Base-by-base conservation (phyloP, 2,113 vertebrate genomes). In the Balaenoptera acutorostrata region DNA sequence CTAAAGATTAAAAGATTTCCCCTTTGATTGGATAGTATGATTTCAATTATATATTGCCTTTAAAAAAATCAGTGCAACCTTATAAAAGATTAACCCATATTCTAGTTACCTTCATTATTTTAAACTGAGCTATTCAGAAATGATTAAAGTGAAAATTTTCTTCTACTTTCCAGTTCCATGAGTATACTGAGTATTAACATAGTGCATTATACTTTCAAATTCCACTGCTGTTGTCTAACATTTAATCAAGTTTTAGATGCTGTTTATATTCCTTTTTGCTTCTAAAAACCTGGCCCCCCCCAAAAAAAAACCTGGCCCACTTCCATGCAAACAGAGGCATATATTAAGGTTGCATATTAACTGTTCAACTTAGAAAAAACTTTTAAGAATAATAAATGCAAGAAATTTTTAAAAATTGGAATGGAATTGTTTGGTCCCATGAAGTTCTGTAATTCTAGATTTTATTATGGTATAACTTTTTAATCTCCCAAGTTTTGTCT, bases 351-450 rank as follows among this genome's bases (percentile, higher is more conserved):
- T 97, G 88, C 14, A 66, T 55, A 96, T 77, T 81, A 78, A 85
- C 55, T 95, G 74, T 63, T 97, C 93, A 96, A 97, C 92, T 88
- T 96, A 66, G 89, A 75, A 88, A 95, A 93, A 97, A 78, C 15
- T 91, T 83, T n/a, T 7, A 0, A 39, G n/a, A 94, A 94, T 87
- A 98, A 90, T 96, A 83, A 97, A 96, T 84, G 66, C 23, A 92
- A 91, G 80, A 97, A 86, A 83, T 96, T 97, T 95, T 95, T 90
- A 68, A 94, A 97, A 98, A 97, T 93, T 98, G 97, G 97, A 98
- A 98, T 97, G 98, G 98, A 98, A 98, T 94, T 97, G 96, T 97
- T 99, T 99, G 99, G 98, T 99, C 98, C 99, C 97, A 95, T 80
- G 74, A 97, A 94, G 10, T 94, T 98, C 18, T 97, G 91, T 97